Evolutionary conservation across 2,888 invertebrate genomes (phyloP).

Genomic region (Dryococelus australis): DNA sequence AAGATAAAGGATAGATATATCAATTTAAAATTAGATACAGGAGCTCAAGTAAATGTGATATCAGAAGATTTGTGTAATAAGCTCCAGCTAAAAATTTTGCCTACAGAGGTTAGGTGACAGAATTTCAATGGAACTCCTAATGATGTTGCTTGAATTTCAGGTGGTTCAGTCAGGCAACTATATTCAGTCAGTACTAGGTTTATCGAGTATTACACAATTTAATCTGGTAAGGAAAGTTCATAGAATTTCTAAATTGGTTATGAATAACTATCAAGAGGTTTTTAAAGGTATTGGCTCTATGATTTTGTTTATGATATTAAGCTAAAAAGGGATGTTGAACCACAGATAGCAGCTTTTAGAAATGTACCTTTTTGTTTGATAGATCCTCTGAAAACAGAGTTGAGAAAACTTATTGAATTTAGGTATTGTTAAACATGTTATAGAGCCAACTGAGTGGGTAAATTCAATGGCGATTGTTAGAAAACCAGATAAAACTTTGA

Average conservation of each 20-base stretch:
- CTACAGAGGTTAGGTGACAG: neutral
- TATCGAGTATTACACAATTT: neutral
- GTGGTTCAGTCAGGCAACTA: neutral
- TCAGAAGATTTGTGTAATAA: neutral
- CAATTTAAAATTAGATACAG: neutral
- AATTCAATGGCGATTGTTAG: neutral
- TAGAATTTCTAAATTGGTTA: neutral
- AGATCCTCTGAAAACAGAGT: neutral
- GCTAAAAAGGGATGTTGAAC: neutral
- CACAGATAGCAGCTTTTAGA: neutral
- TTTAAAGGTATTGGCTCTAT: neutral
- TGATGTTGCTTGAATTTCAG: neutral
- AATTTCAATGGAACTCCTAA: neutral
- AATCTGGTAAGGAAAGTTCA: neutral
- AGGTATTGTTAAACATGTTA: neutral
- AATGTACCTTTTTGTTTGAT: neutral
- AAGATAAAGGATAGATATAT: neutral
- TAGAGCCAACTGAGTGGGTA: neutral
- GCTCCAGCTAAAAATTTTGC: neutral
- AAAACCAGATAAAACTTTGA: neutral
- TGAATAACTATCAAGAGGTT: neutral
- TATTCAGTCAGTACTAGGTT: neutral
- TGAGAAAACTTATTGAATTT: too few species aligned
- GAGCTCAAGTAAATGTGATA: neutral
- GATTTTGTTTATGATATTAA: neutral